phyloP scores from a whole-genome alignment of 2,113 vertebrate genomes.

The Oplegnathus fasciatus region DNA sequence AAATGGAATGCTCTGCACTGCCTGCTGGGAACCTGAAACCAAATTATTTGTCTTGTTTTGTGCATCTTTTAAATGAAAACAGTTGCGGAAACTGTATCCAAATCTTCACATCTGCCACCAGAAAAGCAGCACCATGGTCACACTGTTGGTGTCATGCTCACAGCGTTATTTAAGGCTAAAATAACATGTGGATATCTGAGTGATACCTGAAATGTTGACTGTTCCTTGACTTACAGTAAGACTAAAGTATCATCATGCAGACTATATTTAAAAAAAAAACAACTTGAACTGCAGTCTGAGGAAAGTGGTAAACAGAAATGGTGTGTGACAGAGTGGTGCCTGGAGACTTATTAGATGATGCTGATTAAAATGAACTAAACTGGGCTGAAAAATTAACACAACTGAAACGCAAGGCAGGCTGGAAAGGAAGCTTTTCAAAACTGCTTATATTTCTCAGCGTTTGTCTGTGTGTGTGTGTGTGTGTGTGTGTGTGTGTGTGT shows the following conservation, averaged over 20 bases:
- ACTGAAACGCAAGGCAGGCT: slow-evolving; percentile 6
- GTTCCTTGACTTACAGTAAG: not conserved
- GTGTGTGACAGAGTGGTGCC: slow-evolving; percentile 43
- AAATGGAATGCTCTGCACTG: not conserved
- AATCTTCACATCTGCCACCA: not conserved
- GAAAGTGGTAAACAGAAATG: slow-evolving; percentile 50
- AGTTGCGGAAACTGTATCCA: not conserved
- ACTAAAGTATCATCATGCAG: not conserved
- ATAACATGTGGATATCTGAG: not conserved
- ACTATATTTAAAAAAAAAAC: not conserved
- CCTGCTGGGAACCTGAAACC: not conserved
- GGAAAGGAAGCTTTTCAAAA: slow-evolving; percentile 22
- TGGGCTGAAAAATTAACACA: slow-evolving; percentile 36
- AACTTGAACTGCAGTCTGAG: slow-evolving; percentile 14
- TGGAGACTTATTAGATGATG: slow-evolving; percentile 51
- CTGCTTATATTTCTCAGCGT: not conserved
- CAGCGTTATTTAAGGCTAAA: not conserved
- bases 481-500: not conserved
- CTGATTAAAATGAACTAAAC: slow-evolving; percentile 56
- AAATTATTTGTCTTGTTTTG: not conserved
- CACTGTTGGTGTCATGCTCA: not conserved
- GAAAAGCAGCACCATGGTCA: not conserved
- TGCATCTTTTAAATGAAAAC: slow-evolving; percentile 3
- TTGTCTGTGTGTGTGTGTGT: not conserved
- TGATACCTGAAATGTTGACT: not conserved